These are phyloP conservation scores for Harpalus rubripes DNA, from an alignment of 2,888 invertebrate genomes.

Conservation along the genomic window DNA sequence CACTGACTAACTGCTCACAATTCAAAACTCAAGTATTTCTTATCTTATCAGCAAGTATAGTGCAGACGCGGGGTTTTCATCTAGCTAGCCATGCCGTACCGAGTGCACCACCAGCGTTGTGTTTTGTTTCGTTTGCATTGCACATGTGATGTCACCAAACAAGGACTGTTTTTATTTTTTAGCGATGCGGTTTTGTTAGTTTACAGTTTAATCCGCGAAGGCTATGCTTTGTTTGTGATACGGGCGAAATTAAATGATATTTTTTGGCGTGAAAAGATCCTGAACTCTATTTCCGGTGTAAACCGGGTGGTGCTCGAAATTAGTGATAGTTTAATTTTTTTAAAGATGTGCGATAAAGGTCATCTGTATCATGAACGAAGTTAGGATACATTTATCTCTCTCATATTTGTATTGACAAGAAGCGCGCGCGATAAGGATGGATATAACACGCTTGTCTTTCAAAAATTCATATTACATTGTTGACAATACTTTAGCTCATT, in stretches of 20 bases:
- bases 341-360: too few relatives aligned
- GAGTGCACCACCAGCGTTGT: background rate
- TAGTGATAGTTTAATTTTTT: too few relatives aligned
- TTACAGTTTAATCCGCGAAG: background rate
- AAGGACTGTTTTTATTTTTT: constrained; percentile 28
- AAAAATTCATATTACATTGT: too few relatives aligned
- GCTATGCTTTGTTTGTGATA: constrained; percentile 1
- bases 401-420: too few relatives aligned
- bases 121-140: constrained; percentile 29
- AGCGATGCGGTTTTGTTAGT: constrained; percentile 17
- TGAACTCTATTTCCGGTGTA: background rate
- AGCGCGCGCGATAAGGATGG: too few relatives aligned
- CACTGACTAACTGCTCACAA: constrained; percentile 42
- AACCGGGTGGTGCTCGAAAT: too few relatives aligned
- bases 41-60: constrained; percentile 59
- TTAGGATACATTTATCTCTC: too few relatives aligned
- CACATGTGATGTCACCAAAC: constrained; percentile 31
- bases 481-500: too few relatives aligned
- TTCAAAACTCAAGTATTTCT: constrained; percentile 51
- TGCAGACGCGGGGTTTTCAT: constrained; percentile 48
- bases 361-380: too few relatives aligned
- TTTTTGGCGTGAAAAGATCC: too few relatives aligned
- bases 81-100: constrained; percentile 4
- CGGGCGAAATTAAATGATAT: background rate
- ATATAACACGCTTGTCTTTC: too few relatives aligned